Base-by-base conservation (phyloP, 2,797 vertebrate species). In the Peromyscus melanophrys region DNA sequence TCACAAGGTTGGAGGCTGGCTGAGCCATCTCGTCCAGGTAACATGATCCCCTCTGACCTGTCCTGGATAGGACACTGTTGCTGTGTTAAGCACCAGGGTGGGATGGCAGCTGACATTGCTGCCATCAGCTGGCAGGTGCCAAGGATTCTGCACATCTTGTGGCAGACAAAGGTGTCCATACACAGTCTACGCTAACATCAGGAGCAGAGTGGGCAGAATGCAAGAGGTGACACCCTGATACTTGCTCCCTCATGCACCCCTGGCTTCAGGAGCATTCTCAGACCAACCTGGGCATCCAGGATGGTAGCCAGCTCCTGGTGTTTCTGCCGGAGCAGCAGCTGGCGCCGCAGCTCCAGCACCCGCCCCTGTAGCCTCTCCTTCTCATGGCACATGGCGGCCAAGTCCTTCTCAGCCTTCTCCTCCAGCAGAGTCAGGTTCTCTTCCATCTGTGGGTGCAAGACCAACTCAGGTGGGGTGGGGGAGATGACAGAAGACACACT, bases 241-340 rank as follows among this genome's bases (percentile, higher is more conserved):
- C 34, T 52, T 16, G 29, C 37, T 75, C 17, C 71, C 61, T 34
- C 1, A 0, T 19, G 40, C 19, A 19, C 19, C 61, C 17, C 2
- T 46, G 61, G 9, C 27, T 43, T 14, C 16, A 19, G 52, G n/a
- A 73, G 69, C 69, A 40, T n/a, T 4, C 3, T 59, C 37, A 31
- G n/a, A 67, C 14, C 93, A 27, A 99, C 99, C 99, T 99, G 99
- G 78, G 99, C 95, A 65, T 99, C 98, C 55, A 99, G 98, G 0
- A 97, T 9, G 4, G 98, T 98, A 1, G 97, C 97, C 57, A 99
- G 96, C 14, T 98, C 96, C 95, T 95, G 96, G 17, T 98, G 98
- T 87, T 98, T 99, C 96, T 99, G 99, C 57, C 76, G 12, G 0
- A 99, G 98, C 0, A 99, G 97, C 71, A 98, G 98, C 61, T 97